Evolutionary conservation across 1,140 invertebrate species (phyloP).

Genomic region (Rhopalosiphum maidis): DNA sequence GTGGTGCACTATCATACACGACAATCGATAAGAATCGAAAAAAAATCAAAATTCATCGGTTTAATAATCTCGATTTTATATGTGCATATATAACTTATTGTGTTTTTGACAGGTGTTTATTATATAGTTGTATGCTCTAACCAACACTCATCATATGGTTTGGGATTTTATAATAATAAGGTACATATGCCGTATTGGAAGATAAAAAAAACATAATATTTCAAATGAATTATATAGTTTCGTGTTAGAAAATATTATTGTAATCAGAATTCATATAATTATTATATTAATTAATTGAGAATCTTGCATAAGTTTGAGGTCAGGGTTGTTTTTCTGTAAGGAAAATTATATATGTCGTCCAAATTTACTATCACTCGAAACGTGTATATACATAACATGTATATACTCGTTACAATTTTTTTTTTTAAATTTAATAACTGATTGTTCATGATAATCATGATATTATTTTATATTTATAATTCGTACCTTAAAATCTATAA

Average conservation of each 20-base stretch:
- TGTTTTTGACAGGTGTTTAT: slow-evolving; percentile 26
- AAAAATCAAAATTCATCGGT: slow-evolving; percentile 15
- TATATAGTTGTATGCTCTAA: neutral
- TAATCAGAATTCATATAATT: neutral
- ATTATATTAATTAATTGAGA: neutral
- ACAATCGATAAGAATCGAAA: slow-evolving; percentile 32
- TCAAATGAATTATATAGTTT: neutral
- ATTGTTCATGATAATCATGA: neutral
- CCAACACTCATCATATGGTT: neutral
- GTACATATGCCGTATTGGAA: neutral
- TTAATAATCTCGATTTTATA: slow-evolving; percentile 7
- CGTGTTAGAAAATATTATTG: neutral
- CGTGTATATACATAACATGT: neutral
- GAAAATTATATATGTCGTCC: neutral
- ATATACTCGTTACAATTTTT: neutral
- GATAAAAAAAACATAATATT: neutral
- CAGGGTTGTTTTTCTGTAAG: neutral
- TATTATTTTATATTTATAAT: neutral
- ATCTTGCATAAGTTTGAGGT: neutral
- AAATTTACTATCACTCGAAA: neutral
- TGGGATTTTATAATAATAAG: slow-evolving; percentile 13
- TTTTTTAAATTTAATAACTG: neutral
- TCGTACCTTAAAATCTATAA: neutral
- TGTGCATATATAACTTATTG: neutral
- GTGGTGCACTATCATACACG: neutral